Conservation (phyloP, 2,888 invertebrate species). For the Auanema sp. region DNA sequence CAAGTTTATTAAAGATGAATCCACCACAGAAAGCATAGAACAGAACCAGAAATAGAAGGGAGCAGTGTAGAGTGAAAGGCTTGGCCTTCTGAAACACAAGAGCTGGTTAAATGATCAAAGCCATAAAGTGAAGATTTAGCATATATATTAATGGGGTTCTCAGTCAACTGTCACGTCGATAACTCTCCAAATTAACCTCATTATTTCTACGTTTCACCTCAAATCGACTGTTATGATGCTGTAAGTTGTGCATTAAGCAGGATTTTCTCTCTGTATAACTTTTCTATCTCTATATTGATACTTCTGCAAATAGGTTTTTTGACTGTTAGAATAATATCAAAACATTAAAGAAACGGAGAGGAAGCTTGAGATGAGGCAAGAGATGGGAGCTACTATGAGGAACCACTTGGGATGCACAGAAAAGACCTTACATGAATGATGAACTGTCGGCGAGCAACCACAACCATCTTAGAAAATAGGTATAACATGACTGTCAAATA, state of each 20-base stretch:
- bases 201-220: constrained; percentile 24
- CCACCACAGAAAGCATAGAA: constrained; percentile 59
- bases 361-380: neutral
- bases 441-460: no score
- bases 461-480: no score
- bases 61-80: constrained; percentile 60
- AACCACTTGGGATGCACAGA: neutral
- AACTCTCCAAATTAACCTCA: constrained; percentile 1
- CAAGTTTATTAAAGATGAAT: constrained; percentile 55
- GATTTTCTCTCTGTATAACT: neutral
- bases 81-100: constrained; percentile 51
- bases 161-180: no score
- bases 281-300: neutral
- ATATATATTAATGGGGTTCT: no score
- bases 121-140: no score
- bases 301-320: neutral
- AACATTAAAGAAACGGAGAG: neutral
- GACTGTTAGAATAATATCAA: neutral
- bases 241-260: constrained; percentile 32
- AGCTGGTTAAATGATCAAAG: neutral
- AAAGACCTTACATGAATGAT: neutral
- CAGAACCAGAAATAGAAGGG: constrained; percentile 52
- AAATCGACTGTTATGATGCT: constrained; percentile 32
- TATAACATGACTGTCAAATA: no score
- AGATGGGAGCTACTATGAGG: neutral